phyloP scores from a whole-genome alignment of 2,888 invertebrate genomes.

The Melanargia galathea region DNA sequence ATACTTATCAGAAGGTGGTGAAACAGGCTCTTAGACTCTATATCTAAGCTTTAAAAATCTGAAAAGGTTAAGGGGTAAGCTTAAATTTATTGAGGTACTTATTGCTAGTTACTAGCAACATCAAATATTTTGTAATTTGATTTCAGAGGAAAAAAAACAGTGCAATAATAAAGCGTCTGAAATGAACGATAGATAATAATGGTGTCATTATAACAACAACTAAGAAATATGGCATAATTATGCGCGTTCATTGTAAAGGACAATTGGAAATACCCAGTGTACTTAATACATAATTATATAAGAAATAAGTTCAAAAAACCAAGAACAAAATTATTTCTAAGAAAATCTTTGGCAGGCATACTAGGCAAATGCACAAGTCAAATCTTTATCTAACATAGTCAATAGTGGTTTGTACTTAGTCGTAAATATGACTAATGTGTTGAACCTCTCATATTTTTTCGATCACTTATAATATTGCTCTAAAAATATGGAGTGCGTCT shows the following conservation, averaged over 20 bases:
- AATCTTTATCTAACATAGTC: background rate
- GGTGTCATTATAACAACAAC: constrained; percentile 11
- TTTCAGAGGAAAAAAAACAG: background rate
- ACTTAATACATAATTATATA: background rate
- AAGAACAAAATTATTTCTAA: constrained; percentile 9
- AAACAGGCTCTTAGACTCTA: too few relatives aligned
- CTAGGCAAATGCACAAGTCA: background rate
- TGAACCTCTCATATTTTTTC: too few relatives aligned
- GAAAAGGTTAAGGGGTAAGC: too few relatives aligned
- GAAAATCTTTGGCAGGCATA: constrained; percentile 10
- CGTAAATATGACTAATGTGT: too few relatives aligned
- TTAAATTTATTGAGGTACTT: too few relatives aligned
- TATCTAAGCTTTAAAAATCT: too few relatives aligned
- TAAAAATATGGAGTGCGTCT: too few relatives aligned
- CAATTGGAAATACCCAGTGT: constrained; percentile 19
- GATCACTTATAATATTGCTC: too few relatives aligned
- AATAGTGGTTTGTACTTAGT: background rate
- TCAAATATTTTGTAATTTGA: background rate
- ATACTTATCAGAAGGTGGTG: too few relatives aligned
- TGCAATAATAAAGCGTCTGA: background rate
- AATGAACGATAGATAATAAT: constrained; percentile 3
- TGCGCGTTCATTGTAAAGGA: background rate
- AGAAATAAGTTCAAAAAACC: constrained; percentile 3
- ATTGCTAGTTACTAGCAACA: too few relatives aligned
- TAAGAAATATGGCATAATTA: constrained; percentile 4